These are phyloP conservation scores for Typhlichthys eigenmanni DNA, from an alignment of 2,797 vertebrate species.

Conservation along the genomic window DNA sequence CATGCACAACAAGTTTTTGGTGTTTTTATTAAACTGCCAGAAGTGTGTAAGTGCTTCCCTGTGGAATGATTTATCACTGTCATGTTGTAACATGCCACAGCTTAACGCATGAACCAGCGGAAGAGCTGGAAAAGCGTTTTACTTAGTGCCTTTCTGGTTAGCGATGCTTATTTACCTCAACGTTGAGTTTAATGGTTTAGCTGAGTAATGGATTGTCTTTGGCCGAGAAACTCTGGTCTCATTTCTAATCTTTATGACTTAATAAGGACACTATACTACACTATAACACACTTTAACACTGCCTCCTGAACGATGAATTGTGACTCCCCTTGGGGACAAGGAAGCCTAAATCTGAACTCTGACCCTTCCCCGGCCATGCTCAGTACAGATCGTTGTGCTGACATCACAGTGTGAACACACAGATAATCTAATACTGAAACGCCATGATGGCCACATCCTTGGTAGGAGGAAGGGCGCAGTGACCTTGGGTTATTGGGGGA, in stretches of 20 bases:
- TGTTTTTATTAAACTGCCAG: conserved; percentile 71
- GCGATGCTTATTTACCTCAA: conserved; percentile 56
- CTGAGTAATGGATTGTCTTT: conserved; percentile 50
- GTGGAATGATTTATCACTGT: conserved; percentile 64
- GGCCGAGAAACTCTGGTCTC: conserved; percentile 46
- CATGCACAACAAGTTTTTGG: conserved; percentile 54
- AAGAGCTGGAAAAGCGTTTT: conserved; percentile 52
- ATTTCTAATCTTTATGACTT: conserved; percentile 60
- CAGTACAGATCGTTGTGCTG: conserved; percentile 15
- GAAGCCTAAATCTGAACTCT: conserved; percentile 31
- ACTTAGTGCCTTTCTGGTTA: conserved; percentile 47
- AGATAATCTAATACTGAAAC: conserved; percentile 31
- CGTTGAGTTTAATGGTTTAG: conserved; percentile 67
- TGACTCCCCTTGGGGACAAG: conserved; percentile 36
- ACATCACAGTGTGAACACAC: conserved; percentile 34
- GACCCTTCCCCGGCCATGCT: conserved; percentile 13
- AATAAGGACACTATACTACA: conserved; percentile 53
- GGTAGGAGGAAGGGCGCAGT: conserved; percentile 56
- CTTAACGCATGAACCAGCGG: conserved; percentile 61
- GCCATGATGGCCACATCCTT: conserved; percentile 60
- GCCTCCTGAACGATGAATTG: conserved; percentile 52
- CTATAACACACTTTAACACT: conserved; percentile 10
- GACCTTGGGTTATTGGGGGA: conserved; percentile 72
- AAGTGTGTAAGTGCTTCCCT: conserved; percentile 62
- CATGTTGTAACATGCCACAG: conserved; percentile 39